These are phyloP conservation scores for Laterallus jamaicensis DNA, from an alignment of 2,113 vertebrate genomes.

Conservation along the genomic window DNA sequence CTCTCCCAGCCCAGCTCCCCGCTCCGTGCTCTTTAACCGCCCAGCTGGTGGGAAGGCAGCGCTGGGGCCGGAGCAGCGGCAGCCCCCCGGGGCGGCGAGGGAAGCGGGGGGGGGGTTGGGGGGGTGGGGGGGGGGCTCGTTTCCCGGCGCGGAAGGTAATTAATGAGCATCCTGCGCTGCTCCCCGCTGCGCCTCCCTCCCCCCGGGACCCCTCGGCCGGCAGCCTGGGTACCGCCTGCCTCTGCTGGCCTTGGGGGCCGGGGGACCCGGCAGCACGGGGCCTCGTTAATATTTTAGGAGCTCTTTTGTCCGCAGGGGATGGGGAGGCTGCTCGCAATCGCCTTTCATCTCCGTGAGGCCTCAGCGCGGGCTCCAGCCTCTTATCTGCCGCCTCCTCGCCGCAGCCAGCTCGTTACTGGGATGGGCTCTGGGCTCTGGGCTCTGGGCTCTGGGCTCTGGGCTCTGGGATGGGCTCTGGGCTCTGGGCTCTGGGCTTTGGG, in stretches of 20 bases:
- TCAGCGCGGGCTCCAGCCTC: background rate
- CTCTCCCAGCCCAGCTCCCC: background rate
- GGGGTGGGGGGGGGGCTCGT: background rate
- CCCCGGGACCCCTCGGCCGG: background rate
- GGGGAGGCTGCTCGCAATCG: constrained; percentile 19
- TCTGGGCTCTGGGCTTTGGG: background rate
- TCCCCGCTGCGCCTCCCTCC: background rate
- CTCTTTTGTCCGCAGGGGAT: constrained; percentile 51
- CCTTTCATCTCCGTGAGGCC: constrained; percentile 62
- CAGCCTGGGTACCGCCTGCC: background rate
- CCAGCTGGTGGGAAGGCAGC: background rate
- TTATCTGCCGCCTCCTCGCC: constrained; percentile 40
- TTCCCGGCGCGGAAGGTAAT: background rate
- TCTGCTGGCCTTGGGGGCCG: background rate
- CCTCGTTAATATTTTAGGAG: constrained; percentile 67
- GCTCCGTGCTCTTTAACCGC: background rate
- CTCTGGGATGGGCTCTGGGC: too few species aligned
- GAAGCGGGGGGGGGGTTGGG: background rate
- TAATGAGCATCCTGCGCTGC: constrained; percentile 12
- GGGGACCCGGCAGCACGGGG: constrained; percentile 6
- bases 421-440: background rate
- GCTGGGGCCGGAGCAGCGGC: accelerated
- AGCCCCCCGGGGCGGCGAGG: background rate
- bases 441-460: background rate
- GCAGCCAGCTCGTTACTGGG: background rate